Percentiles rank a stretch among this genome's conserved stretches.
These are phyloP conservation scores for Threskiornis aethiopicus DNA, from an alignment of 2,797 vertebrate species.

Conservation along the genomic window DNA sequence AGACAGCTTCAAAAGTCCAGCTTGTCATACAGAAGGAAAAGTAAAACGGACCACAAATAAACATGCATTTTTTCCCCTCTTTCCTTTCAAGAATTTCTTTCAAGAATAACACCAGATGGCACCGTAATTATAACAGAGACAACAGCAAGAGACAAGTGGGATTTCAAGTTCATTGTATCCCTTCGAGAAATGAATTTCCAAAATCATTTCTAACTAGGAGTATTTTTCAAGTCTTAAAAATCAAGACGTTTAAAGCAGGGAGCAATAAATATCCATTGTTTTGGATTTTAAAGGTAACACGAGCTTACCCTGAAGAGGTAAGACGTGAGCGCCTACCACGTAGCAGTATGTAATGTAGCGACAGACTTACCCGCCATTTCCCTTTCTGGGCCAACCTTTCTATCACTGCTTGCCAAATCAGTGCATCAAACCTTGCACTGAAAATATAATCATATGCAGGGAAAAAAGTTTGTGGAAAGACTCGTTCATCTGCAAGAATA, in stretches of 20 bases:
- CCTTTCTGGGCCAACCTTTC: slow-evolving; percentile 75
- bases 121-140: neutral
- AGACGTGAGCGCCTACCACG: accelerated
- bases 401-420: slow-evolving; percentile 75
- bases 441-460: slow-evolving; percentile 57
- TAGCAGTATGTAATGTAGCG: accelerated
- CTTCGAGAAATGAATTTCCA: neutral
- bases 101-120: neutral
- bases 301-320: neutral
- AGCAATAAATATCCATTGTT: neutral
- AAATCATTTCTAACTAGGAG: neutral
- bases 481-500: slow-evolving; percentile 1
- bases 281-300: neutral
- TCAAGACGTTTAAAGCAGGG: neutral
- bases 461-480: slow-evolving; percentile 10
- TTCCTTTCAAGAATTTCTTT: neutral
- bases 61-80: neutral
- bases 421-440: slow-evolving; percentile 2
- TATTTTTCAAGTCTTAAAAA: neutral
- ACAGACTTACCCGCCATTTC: slow-evolving; percentile 75
- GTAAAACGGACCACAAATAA: neutral
- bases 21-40: neutral
- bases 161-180: neutral
- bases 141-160: neutral
- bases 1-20: neutral